These are phyloP conservation scores for Drosophila algonquin DNA, from an alignment of 2,888 invertebrate species.

Conservation along the genomic window DNA sequence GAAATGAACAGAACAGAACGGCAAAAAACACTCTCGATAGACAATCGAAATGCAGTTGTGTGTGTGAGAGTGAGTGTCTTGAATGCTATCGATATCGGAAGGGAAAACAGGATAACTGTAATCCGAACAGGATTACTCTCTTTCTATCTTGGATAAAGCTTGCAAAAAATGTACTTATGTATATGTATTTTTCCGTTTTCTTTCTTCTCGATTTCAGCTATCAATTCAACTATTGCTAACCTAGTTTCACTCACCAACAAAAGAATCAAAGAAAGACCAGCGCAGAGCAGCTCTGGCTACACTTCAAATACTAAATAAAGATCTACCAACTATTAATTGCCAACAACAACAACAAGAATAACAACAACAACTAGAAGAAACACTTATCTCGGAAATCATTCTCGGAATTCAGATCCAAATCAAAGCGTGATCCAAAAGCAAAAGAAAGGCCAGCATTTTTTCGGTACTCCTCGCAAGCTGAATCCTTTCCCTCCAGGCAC, in stretches of 20 bases:
- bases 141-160: too few relatives aligned
- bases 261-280: conserved; percentile 36
- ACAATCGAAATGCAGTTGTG: conserved; percentile 1
- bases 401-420: neutral
- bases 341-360: neutral
- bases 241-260: conserved; percentile 67
- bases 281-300: conserved; percentile 27
- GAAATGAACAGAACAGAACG: neutral
- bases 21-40: conserved; percentile 10
- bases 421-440: neutral
- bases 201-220: conserved; percentile 48
- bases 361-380: neutral
- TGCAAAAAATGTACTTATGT: too few relatives aligned
- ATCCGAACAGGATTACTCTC: too few relatives aligned
- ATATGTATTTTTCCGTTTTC: neutral
- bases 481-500: conserved; percentile 19
- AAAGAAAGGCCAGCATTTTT: conserved; percentile 8
- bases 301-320: neutral
- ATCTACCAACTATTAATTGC: neutral
- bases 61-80: neutral
- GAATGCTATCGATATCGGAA: neutral
- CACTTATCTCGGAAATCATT: neutral
- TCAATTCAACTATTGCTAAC: conserved; percentile 70
- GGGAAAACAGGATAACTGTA: neutral
- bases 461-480: conserved; percentile 37